Percentiles rank a stretch among this genome's conserved stretches.
These are phyloP conservation scores for Mormyrops boulengeri DNA, from an alignment of 2,797 vertebrate genomes.

Conservation along the genomic window DNA sequence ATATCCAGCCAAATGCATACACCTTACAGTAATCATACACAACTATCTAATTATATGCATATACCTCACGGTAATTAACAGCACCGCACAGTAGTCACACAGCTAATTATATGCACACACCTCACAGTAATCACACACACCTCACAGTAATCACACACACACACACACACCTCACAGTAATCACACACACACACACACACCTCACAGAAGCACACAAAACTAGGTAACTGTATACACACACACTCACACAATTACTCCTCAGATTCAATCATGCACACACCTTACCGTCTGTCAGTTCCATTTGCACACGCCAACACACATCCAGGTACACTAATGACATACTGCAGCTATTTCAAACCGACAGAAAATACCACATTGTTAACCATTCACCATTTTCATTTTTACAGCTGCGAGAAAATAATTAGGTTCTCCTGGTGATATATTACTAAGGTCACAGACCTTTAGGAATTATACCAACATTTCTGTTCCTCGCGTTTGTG, in stretches of 20 bases:
- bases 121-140: constrained; percentile 14
- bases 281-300: not conserved
- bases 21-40: not conserved
- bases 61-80: not conserved
- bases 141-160: not conserved
- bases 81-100: not conserved
- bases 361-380: not conserved
- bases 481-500: not conserved
- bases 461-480: not conserved
- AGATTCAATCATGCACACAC: not conserved
- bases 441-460: not conserved
- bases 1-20: not conserved
- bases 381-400: not conserved
- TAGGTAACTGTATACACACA: not conserved
- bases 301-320: not conserved
- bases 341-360: not conserved
- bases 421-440: not conserved
- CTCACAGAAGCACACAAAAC: not conserved
- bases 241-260: constrained; percentile 49
- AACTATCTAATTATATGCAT: not conserved
- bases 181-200: constrained; percentile 28
- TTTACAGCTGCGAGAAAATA: not conserved
- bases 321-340: not conserved
- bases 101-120: not conserved
- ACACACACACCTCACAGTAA: not conserved